Conservation (phyloP, 2,888 invertebrate species). For the Epiblema foenella region DNA sequence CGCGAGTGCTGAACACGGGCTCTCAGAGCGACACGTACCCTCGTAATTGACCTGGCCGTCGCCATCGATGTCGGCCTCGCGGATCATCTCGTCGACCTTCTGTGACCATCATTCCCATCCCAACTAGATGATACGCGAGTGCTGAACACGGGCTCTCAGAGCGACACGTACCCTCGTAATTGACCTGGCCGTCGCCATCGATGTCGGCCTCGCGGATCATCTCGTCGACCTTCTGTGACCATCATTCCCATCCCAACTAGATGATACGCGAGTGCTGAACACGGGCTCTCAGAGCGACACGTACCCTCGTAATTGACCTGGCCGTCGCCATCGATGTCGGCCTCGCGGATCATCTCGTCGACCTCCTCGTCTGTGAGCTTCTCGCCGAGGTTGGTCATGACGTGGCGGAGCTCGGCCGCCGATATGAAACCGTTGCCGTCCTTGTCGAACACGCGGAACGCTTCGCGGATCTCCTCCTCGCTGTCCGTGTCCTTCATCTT, state of each 20-base stretch:
- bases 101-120: no score
- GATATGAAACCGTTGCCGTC: slow-evolving; percentile 99
- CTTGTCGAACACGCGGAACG: slow-evolving; percentile 99
- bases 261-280: no score
- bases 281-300: slow-evolving; percentile 47
- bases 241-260: no score
- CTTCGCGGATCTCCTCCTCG: slow-evolving; percentile 99
- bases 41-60: slow-evolving; percentile 99
- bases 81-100: slow-evolving; percentile 99
- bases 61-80: slow-evolving; percentile 99
- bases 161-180: slow-evolving; percentile 92
- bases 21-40: slow-evolving; percentile 84
- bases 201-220: slow-evolving; percentile 99
- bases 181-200: slow-evolving; percentile 99
- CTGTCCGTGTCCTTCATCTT: slow-evolving; percentile 99
- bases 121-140: no score
- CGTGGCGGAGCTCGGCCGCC: slow-evolving; percentile 98
- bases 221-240: slow-evolving; percentile 99
- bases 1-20: no score
- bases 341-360: slow-evolving; percentile 99
- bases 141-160: neutral
- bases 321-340: slow-evolving; percentile 99
- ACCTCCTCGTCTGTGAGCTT: slow-evolving; percentile 99
- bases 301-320: slow-evolving; percentile 99
- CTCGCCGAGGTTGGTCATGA: slow-evolving; percentile 99